Percentiles rank a stretch among this genome's conserved stretches.
Conservation (phyloP, 2,888 invertebrate genomes). For the Lasioglossum villosulum region DNA sequence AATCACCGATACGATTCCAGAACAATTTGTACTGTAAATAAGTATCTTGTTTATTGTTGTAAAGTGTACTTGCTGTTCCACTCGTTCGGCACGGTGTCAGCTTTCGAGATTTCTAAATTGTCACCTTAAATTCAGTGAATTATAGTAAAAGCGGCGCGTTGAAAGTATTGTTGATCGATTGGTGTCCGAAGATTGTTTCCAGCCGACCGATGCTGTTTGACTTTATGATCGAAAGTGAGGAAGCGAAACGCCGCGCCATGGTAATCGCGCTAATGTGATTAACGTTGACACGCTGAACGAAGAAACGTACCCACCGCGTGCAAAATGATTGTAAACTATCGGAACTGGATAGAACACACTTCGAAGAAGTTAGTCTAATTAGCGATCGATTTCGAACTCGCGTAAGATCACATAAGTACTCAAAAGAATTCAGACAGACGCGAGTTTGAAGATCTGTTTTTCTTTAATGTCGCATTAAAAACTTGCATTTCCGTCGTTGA, state of each 20-base stretch:
- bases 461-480: too few relatives aligned
- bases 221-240: slow-evolving; percentile 63
- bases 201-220: slow-evolving; percentile 9
- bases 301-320: slow-evolving; percentile 41
- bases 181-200: slow-evolving; percentile 30
- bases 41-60: slow-evolving; percentile 32
- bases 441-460: too few relatives aligned
- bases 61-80: slow-evolving; percentile 5
- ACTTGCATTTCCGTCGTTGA: too few relatives aligned
- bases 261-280: slow-evolving; percentile 64
- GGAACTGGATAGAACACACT: background rate
- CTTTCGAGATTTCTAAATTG: slow-evolving; percentile 64
- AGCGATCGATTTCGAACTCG: background rate
- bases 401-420: background rate
- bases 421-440: background rate
- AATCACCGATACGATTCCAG: background rate
- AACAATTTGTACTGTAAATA: background rate
- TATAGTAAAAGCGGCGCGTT: slow-evolving; percentile 14
- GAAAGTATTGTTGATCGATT: slow-evolving; percentile 9
- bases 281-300: slow-evolving; percentile 41
- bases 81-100: slow-evolving; percentile 18
- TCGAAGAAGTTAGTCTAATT: background rate
- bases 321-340: slow-evolving; percentile 10
- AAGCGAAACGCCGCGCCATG: slow-evolving; percentile 37
- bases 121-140: slow-evolving; percentile 41